Conservation (phyloP, 2,797 vertebrate species). For the Chaetodon trifasciatus region DNA sequence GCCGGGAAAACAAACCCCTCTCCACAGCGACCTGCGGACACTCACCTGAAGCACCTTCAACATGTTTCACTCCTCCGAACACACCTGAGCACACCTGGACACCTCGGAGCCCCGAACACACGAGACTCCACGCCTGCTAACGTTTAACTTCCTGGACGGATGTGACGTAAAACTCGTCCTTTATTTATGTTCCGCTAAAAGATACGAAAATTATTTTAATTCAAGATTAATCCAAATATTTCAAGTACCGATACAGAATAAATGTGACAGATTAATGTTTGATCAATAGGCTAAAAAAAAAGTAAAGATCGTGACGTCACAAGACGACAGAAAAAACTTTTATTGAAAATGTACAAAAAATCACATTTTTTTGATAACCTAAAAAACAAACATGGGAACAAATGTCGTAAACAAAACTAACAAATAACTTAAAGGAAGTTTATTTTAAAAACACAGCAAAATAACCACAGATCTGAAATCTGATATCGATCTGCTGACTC, state of each 20-base stretch:
- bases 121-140: background rate
- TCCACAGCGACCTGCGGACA: conserved; percentile 40
- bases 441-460: no score
- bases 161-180: conserved; percentile 47
- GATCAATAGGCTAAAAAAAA: background rate
- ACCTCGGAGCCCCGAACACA: conserved; percentile 29
- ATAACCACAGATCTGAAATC: no score
- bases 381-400: no score
- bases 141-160: conserved; percentile 51
- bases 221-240: background rate
- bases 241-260: background rate
- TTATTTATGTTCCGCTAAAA: conserved; percentile 26
- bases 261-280: no score
- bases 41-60: conserved; percentile 49
- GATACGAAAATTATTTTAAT: background rate
- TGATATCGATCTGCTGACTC: no score
- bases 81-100: background rate
- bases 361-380: no score
- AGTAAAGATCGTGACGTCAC: background rate
- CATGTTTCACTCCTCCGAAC: conserved; percentile 34
- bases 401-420: no score
- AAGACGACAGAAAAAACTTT: no score
- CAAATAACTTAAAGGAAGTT: no score
- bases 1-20: background rate
- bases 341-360: no score